Base-by-base conservation (phyloP, 2,888 invertebrate species). In the Himalopsyche tibetana region DNA sequence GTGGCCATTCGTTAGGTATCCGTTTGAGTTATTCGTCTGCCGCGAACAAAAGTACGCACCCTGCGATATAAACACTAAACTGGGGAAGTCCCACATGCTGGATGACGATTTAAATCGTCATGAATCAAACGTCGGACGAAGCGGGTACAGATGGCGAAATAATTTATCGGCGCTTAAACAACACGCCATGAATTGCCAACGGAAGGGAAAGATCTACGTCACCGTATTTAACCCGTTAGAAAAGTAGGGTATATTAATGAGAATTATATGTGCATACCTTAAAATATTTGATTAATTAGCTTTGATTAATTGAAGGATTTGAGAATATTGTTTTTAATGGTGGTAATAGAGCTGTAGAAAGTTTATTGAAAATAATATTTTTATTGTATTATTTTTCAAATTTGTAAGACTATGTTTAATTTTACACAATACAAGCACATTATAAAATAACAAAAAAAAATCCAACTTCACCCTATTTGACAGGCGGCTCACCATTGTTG, bases 11-110 rank as follows among this genome's bases (percentile, higher is more conserved):
- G 82, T 45, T 55, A 28, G 82, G 82, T 19, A 55, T 17, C n/a
- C 74, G 55, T 38, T 36, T 85, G 85, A 85, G 55, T 83, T 85
- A 85, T 85, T 85, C 80, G 85, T 85, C 85, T 85, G 83, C 79
- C 38, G 83, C 55, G 55, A 82, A 83, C 82, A 82, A 85, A 83
- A 85, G 74, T 80, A 79, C 36, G 42, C 45, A 40, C 82, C 82
- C 85, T 79, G 51, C 82, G 51, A 45, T 51, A 74, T 74, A 74
- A 74, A 74, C 74, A 74, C 74, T 74, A 74, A 74, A 74, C 74
- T 15, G 74, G 74, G 74, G 74, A 74, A 74, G 74, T 74, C 38
- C 74, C 74, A 36, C 74, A 36, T 36, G 69, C 56, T 28, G 79
- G 80, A 40, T 80, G 84, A 84, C 84, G 84, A 84, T 84, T 84